These are phyloP conservation scores for Scartelaos histophorus DNA, from an alignment of 2,113 vertebrate genomes.

Conservation along the genomic window DNA sequence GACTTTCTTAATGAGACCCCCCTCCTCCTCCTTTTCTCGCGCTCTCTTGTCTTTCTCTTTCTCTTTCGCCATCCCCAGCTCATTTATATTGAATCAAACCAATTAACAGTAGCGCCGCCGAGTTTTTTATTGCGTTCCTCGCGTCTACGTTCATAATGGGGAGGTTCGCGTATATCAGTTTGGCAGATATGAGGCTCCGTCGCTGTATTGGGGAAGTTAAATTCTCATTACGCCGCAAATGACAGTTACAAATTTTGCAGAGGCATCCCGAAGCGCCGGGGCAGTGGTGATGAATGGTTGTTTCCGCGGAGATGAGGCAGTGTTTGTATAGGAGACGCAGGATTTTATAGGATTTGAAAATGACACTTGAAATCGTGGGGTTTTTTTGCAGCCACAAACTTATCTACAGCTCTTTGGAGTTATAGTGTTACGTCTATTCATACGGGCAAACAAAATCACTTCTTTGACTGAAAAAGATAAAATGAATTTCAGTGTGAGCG, in stretches of 20 bases:
- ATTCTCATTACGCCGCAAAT: slow-evolving; percentile 24
- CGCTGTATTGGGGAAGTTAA: slow-evolving; percentile 4
- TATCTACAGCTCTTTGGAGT: not conserved
- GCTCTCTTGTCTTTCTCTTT: too few relatives aligned
- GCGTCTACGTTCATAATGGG: slow-evolving; percentile 28
- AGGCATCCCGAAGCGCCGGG: not conserved
- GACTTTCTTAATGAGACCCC: slow-evolving; percentile 29
- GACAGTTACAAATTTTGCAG: slow-evolving; percentile 8
- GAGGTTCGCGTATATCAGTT: slow-evolving; percentile 24
- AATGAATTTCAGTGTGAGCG: not conserved
- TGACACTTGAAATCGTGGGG: not conserved
- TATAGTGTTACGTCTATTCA: not conserved
- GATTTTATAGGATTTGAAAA: not conserved
- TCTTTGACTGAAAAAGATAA: too few relatives aligned
- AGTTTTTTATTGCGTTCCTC: slow-evolving; percentile 52
- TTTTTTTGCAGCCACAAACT: not conserved
- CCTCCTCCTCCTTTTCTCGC: not conserved
- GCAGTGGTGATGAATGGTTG: slow-evolving; percentile 8
- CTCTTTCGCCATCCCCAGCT: slow-evolving; percentile 35
- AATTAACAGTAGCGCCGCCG: slow-evolving; percentile 46
- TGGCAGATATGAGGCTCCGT: slow-evolving; percentile 26
- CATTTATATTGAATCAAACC: slow-evolving; percentile 48
- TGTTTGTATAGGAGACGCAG: slow-evolving; percentile 3
- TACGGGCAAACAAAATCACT: not conserved
- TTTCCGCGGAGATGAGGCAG: not conserved